Conservation (phyloP, 2,797 vertebrate genomes). For the Ceyx erithaca region DNA sequence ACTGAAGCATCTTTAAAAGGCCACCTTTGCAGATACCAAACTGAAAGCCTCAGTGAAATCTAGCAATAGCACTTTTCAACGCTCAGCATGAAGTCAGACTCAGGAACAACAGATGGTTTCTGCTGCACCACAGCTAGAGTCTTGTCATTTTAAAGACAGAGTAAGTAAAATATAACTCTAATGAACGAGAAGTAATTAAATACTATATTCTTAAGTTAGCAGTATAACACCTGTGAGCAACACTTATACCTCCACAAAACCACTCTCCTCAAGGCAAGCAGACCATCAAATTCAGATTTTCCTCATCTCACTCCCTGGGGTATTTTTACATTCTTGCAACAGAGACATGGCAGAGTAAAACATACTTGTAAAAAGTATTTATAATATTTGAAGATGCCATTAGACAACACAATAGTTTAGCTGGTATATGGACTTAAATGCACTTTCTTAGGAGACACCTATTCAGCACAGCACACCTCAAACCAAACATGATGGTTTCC, state of each 20-base stretch:
- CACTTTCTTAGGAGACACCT: background rate
- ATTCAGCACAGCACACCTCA: background rate
- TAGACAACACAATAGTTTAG: background rate
- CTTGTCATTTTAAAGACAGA: background rate
- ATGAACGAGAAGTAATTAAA: background rate
- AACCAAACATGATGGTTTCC: background rate
- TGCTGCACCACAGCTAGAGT: background rate
- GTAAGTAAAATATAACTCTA: background rate
- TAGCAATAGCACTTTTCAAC: background rate
- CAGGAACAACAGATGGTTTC: background rate
- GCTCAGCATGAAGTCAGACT: slow-evolving; percentile 14
- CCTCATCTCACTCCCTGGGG: background rate
- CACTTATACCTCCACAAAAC: background rate
- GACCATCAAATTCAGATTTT: background rate
- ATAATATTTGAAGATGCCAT: background rate
- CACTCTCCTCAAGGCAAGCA: background rate
- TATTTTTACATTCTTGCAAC: background rate
- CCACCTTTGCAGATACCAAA: background rate
- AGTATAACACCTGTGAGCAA: background rate
- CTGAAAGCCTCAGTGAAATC: slow-evolving; percentile 14
- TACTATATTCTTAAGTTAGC: background rate
- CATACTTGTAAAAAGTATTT: background rate
- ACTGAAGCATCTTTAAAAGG: background rate
- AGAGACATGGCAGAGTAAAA: background rate
- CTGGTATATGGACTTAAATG: background rate